Conservation (phyloP, 2,888 invertebrate species). For the Microctonus aethiopoides region DNA sequence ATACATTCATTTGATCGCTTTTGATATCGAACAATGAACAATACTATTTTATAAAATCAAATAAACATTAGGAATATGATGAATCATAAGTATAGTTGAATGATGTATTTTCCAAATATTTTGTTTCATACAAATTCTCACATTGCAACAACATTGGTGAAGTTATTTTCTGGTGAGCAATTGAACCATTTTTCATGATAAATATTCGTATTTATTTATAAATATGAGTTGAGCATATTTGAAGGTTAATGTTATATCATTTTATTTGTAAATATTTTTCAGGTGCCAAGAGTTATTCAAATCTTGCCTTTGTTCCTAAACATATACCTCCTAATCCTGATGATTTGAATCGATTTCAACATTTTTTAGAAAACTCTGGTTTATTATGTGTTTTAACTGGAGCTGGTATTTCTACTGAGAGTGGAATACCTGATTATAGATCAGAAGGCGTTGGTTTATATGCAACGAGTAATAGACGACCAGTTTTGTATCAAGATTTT, state of each 20-base stretch:
- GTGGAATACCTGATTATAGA: constrained; percentile 95
- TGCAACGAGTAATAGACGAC: constrained; percentile 84
- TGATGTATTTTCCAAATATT: not conserved
- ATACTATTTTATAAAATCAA: not conserved
- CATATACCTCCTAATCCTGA: constrained; percentile 74
- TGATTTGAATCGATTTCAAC: constrained; percentile 72
- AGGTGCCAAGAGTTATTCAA: constrained; percentile 42
- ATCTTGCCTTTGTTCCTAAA: constrained; percentile 76
- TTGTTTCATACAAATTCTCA: not conserved
- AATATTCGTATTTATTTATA: not conserved
- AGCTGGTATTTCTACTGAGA: constrained; percentile 97
- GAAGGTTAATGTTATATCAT: not conserved
- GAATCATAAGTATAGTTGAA: not conserved
- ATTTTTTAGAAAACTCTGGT: constrained; percentile 71
- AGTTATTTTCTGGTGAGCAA: not conserved
- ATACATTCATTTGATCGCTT: not conserved
- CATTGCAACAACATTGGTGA: not conserved
- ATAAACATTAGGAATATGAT: not conserved
- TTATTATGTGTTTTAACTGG: constrained; percentile 85
- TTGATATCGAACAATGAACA: too few species aligned
- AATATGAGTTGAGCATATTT: not conserved
- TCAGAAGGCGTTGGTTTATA: constrained; percentile 93
- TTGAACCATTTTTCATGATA: not conserved
- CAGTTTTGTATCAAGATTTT: constrained; percentile 89
- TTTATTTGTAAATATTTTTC: constrained; percentile 10